Evolutionary conservation across 2,888 invertebrate genomes (phyloP).

Genomic region (Drosophila kokeensis): DNA sequence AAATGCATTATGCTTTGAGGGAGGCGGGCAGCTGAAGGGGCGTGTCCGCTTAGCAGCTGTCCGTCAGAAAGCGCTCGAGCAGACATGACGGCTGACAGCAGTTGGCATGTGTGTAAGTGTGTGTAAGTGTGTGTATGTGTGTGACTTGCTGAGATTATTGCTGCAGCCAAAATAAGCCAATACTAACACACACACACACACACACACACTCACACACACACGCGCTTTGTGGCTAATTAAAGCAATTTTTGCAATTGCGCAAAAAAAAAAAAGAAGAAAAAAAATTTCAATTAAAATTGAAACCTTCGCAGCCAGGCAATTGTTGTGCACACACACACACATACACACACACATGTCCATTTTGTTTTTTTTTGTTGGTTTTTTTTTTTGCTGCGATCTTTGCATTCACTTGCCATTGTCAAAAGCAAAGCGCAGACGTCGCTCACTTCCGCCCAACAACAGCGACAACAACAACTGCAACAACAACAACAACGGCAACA

Average conservation of each 20-base stretch:
- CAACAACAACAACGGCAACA: not conserved
- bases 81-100: slow-evolving; percentile 19
- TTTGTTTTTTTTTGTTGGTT: not conserved
- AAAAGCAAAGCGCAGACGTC: slow-evolving; percentile 63
- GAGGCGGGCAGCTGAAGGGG: slow-evolving; percentile 13
- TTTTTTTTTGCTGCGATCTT: slow-evolving; percentile 43
- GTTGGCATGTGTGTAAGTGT: slow-evolving; percentile 8
- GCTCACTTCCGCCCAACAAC: slow-evolving; percentile 62
- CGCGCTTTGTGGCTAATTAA: slow-evolving; percentile 54
- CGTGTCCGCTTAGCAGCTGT: slow-evolving; percentile 39
- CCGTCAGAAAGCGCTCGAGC: slow-evolving; percentile 45
- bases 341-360: slow-evolving; percentile 25
- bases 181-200: slow-evolving; percentile 29
- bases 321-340: slow-evolving; percentile 38
- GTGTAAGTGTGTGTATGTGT: slow-evolving; percentile 7
- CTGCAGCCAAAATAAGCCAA: slow-evolving; percentile 15
- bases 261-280: slow-evolving; percentile 11
- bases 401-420: slow-evolving; percentile 76
- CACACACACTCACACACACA: slow-evolving; percentile 3
- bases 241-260: slow-evolving; percentile 67
- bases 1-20: not conserved
- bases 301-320: slow-evolving; percentile 62
- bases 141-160: slow-evolving; percentile 57
- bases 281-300: slow-evolving; percentile 58
- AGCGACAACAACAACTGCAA: slow-evolving; percentile 18